These are phyloP conservation scores for Mandrillus leucophaeus DNA, from an alignment of 2,113 vertebrate species.

Conservation along the genomic window DNA sequence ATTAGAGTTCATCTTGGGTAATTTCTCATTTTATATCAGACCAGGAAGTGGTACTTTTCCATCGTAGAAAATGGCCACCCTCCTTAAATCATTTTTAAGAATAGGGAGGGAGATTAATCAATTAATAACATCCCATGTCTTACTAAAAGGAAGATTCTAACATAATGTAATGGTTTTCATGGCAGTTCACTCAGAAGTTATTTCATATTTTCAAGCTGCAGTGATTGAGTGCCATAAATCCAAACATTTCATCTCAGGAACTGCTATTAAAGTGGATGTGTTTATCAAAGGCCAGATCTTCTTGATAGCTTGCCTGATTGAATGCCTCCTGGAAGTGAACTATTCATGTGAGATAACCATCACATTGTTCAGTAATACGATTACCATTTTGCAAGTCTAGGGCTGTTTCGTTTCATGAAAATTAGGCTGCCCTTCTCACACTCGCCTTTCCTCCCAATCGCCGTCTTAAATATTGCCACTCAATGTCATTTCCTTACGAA, in stretches of 20 bases:
- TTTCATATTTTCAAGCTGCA: conserved; percentile 17
- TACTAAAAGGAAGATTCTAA: not conserved
- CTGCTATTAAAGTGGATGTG: not conserved
- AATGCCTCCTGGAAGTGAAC: conserved; percentile 16
- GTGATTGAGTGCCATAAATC: not conserved
- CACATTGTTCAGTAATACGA: not conserved
- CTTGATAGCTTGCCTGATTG: not conserved
- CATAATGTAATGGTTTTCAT: conserved; percentile 5
- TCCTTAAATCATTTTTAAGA: not conserved
- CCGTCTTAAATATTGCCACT: not conserved
- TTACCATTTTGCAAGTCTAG: not conserved
- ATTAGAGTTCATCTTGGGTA: not conserved
- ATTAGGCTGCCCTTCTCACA: not conserved
- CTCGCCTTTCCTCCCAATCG: not conserved
- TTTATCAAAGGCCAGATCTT: conserved; percentile 27
- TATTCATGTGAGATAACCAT: not conserved
- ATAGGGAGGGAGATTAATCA: not conserved
- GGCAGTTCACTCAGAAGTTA: not conserved
- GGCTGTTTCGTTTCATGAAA: not conserved
- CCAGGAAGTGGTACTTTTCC: not conserved
- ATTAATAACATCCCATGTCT: not conserved
- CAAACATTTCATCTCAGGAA: conserved; percentile 13
- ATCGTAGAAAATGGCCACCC: not conserved
- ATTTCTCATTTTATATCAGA: not conserved
- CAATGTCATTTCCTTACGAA: conserved; percentile 10